These are phyloP conservation scores for Cygnus olor DNA, from an alignment of 2,797 vertebrate genomes.

Conservation along the genomic window DNA sequence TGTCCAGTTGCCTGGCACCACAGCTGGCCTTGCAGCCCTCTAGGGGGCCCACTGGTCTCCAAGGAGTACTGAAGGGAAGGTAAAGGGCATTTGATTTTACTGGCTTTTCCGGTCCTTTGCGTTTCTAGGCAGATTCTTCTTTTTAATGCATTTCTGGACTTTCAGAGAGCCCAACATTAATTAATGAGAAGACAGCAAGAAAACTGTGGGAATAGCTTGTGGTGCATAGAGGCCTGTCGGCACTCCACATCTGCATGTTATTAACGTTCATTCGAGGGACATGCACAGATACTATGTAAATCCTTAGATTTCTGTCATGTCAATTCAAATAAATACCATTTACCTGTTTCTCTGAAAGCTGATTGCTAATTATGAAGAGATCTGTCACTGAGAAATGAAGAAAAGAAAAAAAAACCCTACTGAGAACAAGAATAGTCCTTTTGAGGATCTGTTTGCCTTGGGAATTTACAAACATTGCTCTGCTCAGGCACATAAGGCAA, in stretches of 20 bases:
- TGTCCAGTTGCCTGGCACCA: neutral
- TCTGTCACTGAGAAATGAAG: neutral
- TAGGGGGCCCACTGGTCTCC: neutral
- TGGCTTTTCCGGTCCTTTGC: neutral
- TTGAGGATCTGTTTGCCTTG: neutral
- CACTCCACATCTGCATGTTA: rapidly evolving
- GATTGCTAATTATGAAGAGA: neutral
- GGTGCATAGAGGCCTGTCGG: neutral
- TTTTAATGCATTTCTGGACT: neutral
- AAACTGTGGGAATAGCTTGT: neutral
- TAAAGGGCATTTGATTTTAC: neutral
- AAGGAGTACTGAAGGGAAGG: neutral
- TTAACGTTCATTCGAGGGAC: neutral
- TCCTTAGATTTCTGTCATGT: neutral
- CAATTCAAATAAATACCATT: neutral
- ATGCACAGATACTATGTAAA: neutral
- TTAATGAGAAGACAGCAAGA: neutral
- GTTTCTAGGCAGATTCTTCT: neutral
- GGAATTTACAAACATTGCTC: neutral
- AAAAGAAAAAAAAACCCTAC: neutral
- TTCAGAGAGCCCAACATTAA: neutral
- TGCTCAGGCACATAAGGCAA: neutral
- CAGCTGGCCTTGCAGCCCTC: neutral
- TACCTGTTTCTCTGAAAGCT: neutral
- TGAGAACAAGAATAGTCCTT: neutral